Percentiles rank a stretch among this genome's conserved stretches.
Conservation (phyloP, 2,888 invertebrate species). For the Dromius quadrimaculatus region DNA sequence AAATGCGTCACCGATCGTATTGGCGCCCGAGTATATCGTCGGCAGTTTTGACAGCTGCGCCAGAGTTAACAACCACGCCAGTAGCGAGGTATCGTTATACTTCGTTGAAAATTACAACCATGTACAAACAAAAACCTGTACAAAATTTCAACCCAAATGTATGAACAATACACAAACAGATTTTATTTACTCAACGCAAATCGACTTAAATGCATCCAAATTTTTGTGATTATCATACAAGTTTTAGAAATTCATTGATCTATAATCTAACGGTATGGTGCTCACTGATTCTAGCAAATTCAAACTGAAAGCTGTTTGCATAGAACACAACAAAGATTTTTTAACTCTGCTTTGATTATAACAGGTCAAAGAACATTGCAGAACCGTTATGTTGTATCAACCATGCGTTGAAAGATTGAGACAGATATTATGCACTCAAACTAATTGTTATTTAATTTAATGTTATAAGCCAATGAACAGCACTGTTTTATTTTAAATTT, state of each 20-base stretch:
- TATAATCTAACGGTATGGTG: neutral
- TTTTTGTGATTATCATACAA: slow-evolving; percentile 6
- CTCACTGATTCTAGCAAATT: slow-evolving; percentile 16
- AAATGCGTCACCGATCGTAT: too few relatives aligned
- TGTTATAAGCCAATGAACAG: slow-evolving; percentile 25
- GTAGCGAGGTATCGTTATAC: too few relatives aligned
- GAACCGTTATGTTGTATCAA: slow-evolving; percentile 16
- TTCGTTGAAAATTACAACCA: too few relatives aligned
- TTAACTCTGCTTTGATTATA: slow-evolving; percentile 41
- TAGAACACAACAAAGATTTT: slow-evolving; percentile 23
- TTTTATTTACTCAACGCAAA: too few relatives aligned
- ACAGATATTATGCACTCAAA: slow-evolving; percentile 36
- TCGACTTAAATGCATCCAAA: too few relatives aligned
- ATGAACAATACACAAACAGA: too few relatives aligned
- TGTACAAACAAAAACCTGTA: too few relatives aligned
- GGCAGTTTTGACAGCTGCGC: too few relatives aligned
- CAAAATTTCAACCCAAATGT: too few relatives aligned
- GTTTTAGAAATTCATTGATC: slow-evolving; percentile 2
- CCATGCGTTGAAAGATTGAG: neutral
- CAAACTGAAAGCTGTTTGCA: slow-evolving; percentile 32
- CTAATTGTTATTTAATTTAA: slow-evolving; percentile 46
- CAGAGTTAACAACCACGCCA: too few relatives aligned
- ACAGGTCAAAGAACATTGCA: slow-evolving; percentile 32
- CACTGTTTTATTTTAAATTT: slow-evolving; percentile 25
- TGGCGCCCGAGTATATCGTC: too few relatives aligned